A percentile compares a stretch with the other conserved stretches of the same genome.
phyloP scores from a whole-genome alignment of 1,140 invertebrate genomes.

The Pantala flavescens region DNA sequence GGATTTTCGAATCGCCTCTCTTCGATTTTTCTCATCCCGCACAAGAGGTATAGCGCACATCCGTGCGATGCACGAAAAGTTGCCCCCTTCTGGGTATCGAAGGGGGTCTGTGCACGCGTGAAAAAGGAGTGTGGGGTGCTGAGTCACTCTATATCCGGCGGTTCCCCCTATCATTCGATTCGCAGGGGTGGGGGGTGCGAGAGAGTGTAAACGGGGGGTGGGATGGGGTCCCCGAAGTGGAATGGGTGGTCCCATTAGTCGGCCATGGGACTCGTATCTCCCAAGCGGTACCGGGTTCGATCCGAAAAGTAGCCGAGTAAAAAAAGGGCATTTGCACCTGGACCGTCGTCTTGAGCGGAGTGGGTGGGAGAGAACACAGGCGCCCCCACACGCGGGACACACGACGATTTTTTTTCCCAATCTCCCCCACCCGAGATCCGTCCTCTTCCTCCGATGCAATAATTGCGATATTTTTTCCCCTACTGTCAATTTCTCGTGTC shows the following conservation, averaged over 20 bases:
- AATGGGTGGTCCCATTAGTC: not conserved
- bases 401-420: not conserved
- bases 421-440: not conserved
- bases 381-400: not conserved
- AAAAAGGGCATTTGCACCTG: too few relatives aligned
- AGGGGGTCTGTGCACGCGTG: not conserved
- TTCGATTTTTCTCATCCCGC: too few relatives aligned
- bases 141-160: not conserved
- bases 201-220: not conserved
- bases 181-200: not conserved
- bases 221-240: not conserved
- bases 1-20: too few relatives aligned
- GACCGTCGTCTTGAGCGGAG: too few relatives aligned
- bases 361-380: too few relatives aligned
- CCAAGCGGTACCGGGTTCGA: not conserved
- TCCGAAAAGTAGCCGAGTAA: too few relatives aligned
- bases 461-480: not conserved
- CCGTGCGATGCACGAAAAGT: not conserved
- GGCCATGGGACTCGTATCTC: not conserved
- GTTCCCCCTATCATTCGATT: not conserved
- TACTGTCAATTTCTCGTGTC: not conserved
- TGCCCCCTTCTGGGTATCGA: not conserved
- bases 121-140: not conserved
- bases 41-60: too few relatives aligned
- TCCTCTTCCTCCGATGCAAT: not conserved